Base-by-base conservation (phyloP, 2,113 vertebrate species). In the Psilopsiagon aymara region DNA sequence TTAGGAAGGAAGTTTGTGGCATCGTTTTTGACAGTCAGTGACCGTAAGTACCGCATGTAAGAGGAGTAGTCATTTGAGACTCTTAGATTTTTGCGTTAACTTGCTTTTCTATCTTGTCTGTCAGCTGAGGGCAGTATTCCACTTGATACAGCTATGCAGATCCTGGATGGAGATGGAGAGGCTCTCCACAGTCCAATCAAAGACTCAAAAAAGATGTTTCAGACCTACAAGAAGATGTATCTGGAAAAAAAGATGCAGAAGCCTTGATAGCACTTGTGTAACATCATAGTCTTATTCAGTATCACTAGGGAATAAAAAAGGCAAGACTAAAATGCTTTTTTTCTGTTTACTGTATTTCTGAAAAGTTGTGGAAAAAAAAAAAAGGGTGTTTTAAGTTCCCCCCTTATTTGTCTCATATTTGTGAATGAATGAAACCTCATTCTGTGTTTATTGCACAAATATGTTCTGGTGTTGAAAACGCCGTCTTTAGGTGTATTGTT, bases 241-340 rank as follows among this genome's bases (percentile, higher is more conserved):
- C 88, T 98, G 79, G 97, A 98, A 82, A 98, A 98, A 98, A 96
- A 96, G 67, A 86, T 96, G 97, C 93, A 91, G 90, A 94, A 98
- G 94, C 60, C 92, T 97, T 35, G 95, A 97, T 57, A 94, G 60
- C 52, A 92, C 87, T 87, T 87, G 88, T 69, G 19, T 86, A 59
- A 59, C 33, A 44, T 95, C 70, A 25, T 95, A 92, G 9, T 82
- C 51, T 63, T 33, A 51, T 3, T 82, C 28, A 70, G n/a, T 78
- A 27, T 92, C 52, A 68, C 41, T 70, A 35, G 64, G 62, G 20
- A 28, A 28, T 79, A 78, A 80, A 89, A 73, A 62, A 55, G 47
- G 52, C 57, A 82, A 69, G 83, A 63, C 28, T 62, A 66, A 81
- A 69, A 46, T 52, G 1, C 5, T 68, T 95, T 87, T 92, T 92